Conservation (phyloP, 2,113 vertebrate genomes). For the Ornithorhynchus anatinus region DNA sequence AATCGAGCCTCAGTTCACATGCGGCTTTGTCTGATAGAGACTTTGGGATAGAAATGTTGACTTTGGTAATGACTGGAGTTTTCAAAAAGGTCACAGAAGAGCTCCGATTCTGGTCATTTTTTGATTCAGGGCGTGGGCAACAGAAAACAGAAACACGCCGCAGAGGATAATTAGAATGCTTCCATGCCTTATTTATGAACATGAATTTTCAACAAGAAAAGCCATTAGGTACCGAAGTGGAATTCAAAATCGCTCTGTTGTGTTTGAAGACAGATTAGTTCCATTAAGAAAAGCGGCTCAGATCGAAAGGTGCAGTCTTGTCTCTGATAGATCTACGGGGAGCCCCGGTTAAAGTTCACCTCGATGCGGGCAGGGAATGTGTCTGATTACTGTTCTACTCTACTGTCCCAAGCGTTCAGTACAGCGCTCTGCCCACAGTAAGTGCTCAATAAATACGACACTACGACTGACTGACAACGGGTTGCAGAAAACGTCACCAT, state of each 20-base stretch:
- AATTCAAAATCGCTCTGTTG: background rate
- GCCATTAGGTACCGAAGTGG: background rate
- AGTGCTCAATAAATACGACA: too few relatives aligned
- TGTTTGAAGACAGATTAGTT: too few relatives aligned
- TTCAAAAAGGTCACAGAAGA: background rate
- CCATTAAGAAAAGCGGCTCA: background rate
- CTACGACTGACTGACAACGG: too few relatives aligned
- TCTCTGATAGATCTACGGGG: too few relatives aligned
- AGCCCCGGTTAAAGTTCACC: too few relatives aligned
- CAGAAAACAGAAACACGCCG: background rate
- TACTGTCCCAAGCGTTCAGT: too few relatives aligned
- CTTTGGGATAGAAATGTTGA: background rate
- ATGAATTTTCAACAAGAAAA: background rate
- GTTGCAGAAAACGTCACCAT: too few relatives aligned
- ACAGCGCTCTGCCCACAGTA: too few relatives aligned
- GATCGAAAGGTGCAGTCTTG: too few relatives aligned
- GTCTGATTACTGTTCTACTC: too few relatives aligned
- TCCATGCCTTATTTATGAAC: background rate
- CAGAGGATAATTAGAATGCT: background rate
- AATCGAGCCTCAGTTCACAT: background rate
- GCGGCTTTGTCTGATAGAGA: background rate
- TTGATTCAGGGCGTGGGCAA: fast-evolving
- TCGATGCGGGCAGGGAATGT: too few relatives aligned
- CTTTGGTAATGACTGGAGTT: background rate
- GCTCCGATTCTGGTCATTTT: background rate